These are phyloP conservation scores for Dorcus parallelipipedus DNA, from an alignment of 2,888 invertebrate genomes.

Conservation along the genomic window DNA sequence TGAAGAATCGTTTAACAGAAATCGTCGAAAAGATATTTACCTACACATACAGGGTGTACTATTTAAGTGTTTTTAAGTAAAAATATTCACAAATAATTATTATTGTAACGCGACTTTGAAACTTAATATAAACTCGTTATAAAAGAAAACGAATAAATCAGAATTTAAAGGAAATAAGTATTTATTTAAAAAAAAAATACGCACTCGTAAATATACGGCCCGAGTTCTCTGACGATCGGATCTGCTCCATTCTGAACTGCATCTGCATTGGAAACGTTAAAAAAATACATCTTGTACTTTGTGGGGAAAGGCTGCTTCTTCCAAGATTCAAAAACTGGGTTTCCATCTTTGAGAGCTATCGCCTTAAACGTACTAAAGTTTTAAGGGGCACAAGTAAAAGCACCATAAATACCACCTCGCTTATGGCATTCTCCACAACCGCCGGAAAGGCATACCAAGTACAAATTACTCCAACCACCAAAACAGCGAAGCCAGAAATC, in stretches of 20 bases:
- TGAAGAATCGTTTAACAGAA: background rate
- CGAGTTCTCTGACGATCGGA: conserved; percentile 57
- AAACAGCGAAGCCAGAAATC: conserved; percentile 39
- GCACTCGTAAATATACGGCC: conserved; percentile 64
- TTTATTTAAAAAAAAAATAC: conserved; percentile 26
- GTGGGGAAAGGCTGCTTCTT: conserved; percentile 56
- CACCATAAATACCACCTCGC: conserved; percentile 51
- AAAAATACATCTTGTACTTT: conserved; percentile 55
- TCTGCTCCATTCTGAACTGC: conserved; percentile 54
- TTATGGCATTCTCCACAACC: conserved; percentile 50
- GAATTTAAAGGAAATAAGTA: too few relatives aligned
- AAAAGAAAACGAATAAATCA: too few relatives aligned
- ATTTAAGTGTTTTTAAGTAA: too few relatives aligned
- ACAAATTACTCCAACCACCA: conserved; percentile 48
- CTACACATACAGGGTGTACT: too few relatives aligned
- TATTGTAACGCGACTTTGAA: background rate
- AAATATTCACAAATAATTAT: background rate
- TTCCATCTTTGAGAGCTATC: conserved; percentile 53
- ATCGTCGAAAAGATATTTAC: background rate
- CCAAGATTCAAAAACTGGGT: conserved; percentile 59
- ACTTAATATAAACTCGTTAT: background rate
- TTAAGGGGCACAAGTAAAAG: background rate
- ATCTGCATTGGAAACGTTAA: conserved; percentile 59
- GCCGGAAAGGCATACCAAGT: conserved; percentile 54
- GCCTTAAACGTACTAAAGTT: background rate